Conservation (phyloP, 1,140 invertebrate genomes). For the Campoletis sonorensis region DNA sequence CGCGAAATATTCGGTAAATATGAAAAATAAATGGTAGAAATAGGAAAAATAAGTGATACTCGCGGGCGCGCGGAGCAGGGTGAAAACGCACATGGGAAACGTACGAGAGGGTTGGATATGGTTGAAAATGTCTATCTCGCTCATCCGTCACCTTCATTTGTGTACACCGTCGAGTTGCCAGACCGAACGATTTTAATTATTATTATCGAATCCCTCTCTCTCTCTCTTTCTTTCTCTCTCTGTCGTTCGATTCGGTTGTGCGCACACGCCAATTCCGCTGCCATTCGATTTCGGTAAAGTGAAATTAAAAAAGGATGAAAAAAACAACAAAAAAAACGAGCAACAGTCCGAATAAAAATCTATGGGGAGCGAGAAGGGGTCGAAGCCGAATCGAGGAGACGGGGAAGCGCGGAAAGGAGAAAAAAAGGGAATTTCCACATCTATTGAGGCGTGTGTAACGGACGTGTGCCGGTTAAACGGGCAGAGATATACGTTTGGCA, state of each 20-base stretch:
- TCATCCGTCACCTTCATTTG: neutral
- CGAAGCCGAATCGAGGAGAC: neutral
- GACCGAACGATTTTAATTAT: slow-evolving; percentile 53
- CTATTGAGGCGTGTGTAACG: slow-evolving; percentile 41
- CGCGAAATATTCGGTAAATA: neutral
- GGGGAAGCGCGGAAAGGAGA: slow-evolving; percentile 18
- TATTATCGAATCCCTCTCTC: slow-evolving; percentile 46
- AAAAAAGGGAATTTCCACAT: slow-evolving; percentile 34
- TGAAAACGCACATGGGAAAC: slow-evolving; percentile 30
- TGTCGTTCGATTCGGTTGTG: neutral
- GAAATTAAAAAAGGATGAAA: slow-evolving; percentile 27
- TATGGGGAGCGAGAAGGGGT: slow-evolving; percentile 8
- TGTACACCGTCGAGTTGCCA: slow-evolving; percentile 33
- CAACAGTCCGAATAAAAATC: slow-evolving; percentile 21
- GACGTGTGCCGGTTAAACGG: slow-evolving; percentile 34
- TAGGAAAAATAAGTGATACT: slow-evolving; percentile 41
- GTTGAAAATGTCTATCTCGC: slow-evolving; percentile 14
- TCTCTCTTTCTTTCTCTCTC: slow-evolving; percentile 5
- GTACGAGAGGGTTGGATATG: slow-evolving; percentile 5
- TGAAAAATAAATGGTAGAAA: slow-evolving; percentile 14
- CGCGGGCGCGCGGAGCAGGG: too few relatives aligned
- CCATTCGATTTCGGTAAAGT: neutral
- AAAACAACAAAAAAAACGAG: too few relatives aligned
- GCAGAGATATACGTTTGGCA: neutral
- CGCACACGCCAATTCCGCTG: neutral